Evolutionary conservation across 2,113 vertebrate species (phyloP), one percentile per base, ranked within the genome.

Genomic region (Entomyzon cyanotis): DNA sequence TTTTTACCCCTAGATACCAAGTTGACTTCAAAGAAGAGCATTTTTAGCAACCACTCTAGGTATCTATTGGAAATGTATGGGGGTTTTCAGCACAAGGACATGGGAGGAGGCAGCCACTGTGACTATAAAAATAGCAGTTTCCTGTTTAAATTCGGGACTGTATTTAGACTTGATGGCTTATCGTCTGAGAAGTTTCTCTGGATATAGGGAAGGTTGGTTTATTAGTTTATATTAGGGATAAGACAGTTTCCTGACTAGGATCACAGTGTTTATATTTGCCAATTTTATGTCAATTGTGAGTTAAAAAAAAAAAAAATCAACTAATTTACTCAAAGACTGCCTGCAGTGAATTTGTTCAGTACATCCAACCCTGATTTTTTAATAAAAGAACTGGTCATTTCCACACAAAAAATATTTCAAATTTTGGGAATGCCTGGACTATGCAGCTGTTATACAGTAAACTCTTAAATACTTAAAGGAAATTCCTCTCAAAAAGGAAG

Each of bases 101-200:
- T 35, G 62, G 94, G 58, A 95, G 47, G 87, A 90, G 73, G 53
- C 76, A 94, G 87, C 25, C 73, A 76, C 65, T 49, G 28, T 10
- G 50, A 84, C 69, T 87, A 84, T 44, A 90, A 75, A 96, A 95
- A 87, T 82, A 75, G 6, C 70, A 58, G 84, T 58, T 95, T 96
- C 89, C 94, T 96, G 95, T 95, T 96, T 94, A 95, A 89, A 91
- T 84, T 7, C 53, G 74, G 37, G 81, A 82, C 69, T 4, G 1
- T 84, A 92, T 89, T 87, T 78, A 92, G 73, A 78, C 69, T 87
- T 56, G 47, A 82, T 70, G 81, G 56, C 59, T 94, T 92, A 87
- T 64, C 30, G 0, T 74, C 87, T 46, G 60, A 53, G 68, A 86
- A 56, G 19, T 62, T 82, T 59, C 47, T 87, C 47, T 89, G 74